phyloP scores from a whole-genome alignment of 2,113 vertebrate species.

The Neomonachus schauinslandi region DNA sequence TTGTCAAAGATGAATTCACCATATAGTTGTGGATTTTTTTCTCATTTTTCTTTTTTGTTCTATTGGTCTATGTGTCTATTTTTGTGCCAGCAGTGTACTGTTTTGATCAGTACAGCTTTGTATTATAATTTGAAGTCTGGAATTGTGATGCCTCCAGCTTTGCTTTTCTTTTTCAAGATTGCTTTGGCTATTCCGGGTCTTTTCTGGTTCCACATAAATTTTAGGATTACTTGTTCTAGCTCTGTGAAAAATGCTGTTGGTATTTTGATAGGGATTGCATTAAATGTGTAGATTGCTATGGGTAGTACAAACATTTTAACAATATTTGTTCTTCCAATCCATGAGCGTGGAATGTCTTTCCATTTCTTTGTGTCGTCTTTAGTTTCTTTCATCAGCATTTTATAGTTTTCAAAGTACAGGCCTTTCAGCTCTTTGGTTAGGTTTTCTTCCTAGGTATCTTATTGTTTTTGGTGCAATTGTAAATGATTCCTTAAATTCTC shows the following conservation, averaged over 20 bases:
- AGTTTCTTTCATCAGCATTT: background rate
- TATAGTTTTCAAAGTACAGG: background rate
- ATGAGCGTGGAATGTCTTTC: background rate
- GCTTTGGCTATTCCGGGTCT: background rate
- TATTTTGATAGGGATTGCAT: background rate
- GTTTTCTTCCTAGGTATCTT: background rate
- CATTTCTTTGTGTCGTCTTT: background rate
- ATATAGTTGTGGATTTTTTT: background rate
- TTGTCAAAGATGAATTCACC: background rate
- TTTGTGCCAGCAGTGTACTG: background rate
- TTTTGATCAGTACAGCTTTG: background rate
- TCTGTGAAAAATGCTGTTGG: background rate
- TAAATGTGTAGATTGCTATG: background rate
- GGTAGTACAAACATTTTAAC: background rate
- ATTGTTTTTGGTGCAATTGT: background rate
- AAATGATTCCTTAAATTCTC: background rate
- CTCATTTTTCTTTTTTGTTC: background rate
- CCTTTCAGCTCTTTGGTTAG: background rate
- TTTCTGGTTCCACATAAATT: background rate
- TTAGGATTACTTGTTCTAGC: background rate
- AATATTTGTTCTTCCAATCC: background rate
- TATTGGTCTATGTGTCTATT: background rate
- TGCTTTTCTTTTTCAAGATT: background rate
- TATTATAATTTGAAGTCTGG: background rate
- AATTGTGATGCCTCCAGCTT: background rate